These are phyloP conservation scores for Tauraco erythrolophus DNA, from an alignment of 2,113 vertebrate genomes.

Conservation along the genomic window DNA sequence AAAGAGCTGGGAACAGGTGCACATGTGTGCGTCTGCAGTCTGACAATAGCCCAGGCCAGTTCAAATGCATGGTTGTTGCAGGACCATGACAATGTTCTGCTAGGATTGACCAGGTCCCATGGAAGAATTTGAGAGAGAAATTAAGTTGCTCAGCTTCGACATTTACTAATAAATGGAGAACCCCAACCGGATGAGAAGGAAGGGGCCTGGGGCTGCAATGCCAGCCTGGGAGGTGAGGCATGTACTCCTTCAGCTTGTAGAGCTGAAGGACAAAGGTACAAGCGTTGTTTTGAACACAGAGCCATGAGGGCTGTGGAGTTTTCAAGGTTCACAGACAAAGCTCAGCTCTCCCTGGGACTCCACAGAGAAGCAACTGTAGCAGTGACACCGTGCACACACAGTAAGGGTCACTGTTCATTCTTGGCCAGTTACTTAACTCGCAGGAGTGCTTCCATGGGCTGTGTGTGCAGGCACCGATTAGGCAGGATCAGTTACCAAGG, in stretches of 20 bases:
- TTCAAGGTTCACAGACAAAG: not conserved
- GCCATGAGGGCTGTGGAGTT: not conserved
- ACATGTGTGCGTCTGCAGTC: rapidly evolving
- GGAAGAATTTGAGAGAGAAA: not conserved
- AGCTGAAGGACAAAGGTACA: not conserved
- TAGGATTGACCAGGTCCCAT: not conserved
- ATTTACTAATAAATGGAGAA: not conserved
- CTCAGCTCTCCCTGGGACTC: not conserved
- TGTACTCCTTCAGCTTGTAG: too few relatives aligned
- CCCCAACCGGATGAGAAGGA: not conserved
- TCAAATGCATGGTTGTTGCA: not conserved
- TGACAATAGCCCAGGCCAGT: rapidly evolving
- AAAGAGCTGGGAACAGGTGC: not conserved
- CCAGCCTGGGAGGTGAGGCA: not conserved
- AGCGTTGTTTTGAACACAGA: not conserved
- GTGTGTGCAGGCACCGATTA: not conserved
- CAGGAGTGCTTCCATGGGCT: not conserved
- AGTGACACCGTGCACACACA: not conserved
- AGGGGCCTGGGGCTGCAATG: not conserved
- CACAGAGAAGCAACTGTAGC: not conserved
- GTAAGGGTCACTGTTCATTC: not conserved
- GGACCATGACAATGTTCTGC: not conserved
- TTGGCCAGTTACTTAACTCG: not conserved
- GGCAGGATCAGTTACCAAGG: not conserved
- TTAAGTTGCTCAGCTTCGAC: not conserved